A percentile compares a stretch with the other conserved stretches of the same genome.
These are phyloP conservation scores for Hemichromis elongatus DNA, from an alignment of 2,113 vertebrate genomes.

Conservation along the genomic window DNA sequence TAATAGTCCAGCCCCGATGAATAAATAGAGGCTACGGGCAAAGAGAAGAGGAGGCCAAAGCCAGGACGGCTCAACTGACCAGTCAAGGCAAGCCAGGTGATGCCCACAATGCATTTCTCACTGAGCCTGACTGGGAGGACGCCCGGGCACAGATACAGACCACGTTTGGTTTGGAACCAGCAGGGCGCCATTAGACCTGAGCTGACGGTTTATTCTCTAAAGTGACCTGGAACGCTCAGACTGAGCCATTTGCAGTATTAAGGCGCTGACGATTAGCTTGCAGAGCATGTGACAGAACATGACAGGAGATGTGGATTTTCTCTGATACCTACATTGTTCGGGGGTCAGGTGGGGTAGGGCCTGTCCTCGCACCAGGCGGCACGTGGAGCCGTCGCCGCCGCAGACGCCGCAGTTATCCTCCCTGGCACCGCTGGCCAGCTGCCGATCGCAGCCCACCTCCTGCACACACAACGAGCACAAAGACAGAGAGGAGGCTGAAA, in stretches of 20 bases:
- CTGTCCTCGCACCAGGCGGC: conserved; percentile 90
- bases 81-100: neutral
- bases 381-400: conserved; percentile 84
- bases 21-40: neutral
- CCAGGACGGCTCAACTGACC: neutral
- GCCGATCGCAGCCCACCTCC: conserved; percentile 90
- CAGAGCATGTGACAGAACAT: neutral
- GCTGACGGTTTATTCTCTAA: neutral
- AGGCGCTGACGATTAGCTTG: neutral
- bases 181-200: neutral
- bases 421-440: conserved; percentile 83
- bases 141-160: neutral
- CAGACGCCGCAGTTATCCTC: conserved; percentile 92
- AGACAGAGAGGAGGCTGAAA: neutral
- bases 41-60: neutral
- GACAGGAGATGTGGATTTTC: neutral
- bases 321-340: conserved; percentile 81
- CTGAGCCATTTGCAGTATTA: neutral
- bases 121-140: neutral
- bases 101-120: neutral
- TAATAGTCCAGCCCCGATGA: neutral
- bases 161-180: neutral
- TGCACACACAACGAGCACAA: conserved; percentile 46
- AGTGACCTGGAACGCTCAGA: neutral
- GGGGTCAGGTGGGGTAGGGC: conserved; percentile 78